These are phyloP conservation scores for Formicarius rufipectus DNA, from an alignment of 2,113 vertebrate genomes.

Conservation along the genomic window DNA sequence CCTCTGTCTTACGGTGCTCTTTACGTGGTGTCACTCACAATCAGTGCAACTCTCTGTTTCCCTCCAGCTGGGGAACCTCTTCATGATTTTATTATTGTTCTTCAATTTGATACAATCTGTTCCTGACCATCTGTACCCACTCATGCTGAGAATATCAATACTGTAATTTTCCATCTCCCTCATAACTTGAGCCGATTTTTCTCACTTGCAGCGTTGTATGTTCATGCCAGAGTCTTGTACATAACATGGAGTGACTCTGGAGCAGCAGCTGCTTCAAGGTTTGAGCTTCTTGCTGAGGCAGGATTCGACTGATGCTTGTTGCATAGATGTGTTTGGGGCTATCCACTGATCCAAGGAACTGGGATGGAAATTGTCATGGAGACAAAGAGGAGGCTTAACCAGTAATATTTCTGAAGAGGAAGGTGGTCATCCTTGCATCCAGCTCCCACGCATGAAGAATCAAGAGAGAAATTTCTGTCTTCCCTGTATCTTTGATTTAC, in stretches of 20 bases:
- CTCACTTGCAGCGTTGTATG: conserved; percentile 3
- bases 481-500: not conserved
- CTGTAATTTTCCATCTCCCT: conserved; percentile 64
- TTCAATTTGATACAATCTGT: conserved; percentile 65
- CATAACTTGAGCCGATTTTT: conserved; percentile 51
- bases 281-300: not conserved
- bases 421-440: conserved; percentile 6
- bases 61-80: conserved; percentile 39
- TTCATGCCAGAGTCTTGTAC: not conserved
- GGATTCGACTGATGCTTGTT: not conserved
- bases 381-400: conserved; percentile 16
- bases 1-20: not conserved
- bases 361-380: conserved; percentile 47
- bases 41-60: not conserved
- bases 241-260: not conserved
- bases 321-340: not conserved
- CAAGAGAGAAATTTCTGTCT: not conserved
- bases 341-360: not conserved
- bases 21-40: not conserved
- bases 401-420: conserved; percentile 3
- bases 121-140: conserved; percentile 65
- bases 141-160: conserved; percentile 60
- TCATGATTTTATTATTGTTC: conserved; percentile 65
- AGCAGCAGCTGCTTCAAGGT: not conserved
- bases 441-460: not conserved